phyloP scores from a whole-genome alignment of 2,888 invertebrate species.

The Hemaris fuciformis region DNA sequence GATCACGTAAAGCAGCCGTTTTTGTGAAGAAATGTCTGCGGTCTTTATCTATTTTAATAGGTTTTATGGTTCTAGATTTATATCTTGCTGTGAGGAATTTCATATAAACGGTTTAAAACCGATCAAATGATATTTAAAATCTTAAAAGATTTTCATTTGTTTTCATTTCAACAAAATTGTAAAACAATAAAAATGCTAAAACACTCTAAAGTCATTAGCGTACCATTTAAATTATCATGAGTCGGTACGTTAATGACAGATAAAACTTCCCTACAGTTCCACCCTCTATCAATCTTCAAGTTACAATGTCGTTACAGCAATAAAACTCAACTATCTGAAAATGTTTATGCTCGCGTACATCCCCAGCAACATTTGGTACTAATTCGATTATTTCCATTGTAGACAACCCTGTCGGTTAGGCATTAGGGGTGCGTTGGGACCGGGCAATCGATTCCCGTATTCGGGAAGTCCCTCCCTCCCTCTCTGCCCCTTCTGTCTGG shows the following conservation, averaged over 20 bases:
- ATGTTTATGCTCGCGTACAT: constrained; percentile 16
- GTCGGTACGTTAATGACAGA: neutral
- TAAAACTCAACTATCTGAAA: neutral
- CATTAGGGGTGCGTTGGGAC: constrained; percentile 59
- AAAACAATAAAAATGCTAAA: neutral
- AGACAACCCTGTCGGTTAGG: constrained; percentile 56
- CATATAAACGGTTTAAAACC: neutral
- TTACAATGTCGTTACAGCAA: neutral
- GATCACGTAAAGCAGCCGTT: neutral
- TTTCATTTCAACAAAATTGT: neutral
- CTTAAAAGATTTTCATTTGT: too few relatives aligned
- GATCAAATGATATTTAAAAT: neutral
- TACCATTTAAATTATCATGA: neutral
- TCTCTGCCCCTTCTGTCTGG: constrained; percentile 41
- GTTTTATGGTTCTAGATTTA: neutral
- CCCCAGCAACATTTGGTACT: constrained; percentile 26
- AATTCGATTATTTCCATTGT: constrained; percentile 35
- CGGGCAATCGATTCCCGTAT: constrained; percentile 71
- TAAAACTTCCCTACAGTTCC: neutral
- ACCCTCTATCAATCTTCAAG: neutral
- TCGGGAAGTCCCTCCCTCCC: constrained; percentile 58
- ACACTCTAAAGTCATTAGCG: neutral
- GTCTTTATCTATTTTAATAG: neutral
- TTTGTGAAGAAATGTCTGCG: neutral
- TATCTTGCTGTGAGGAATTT: neutral